Percentiles rank a stretch among this genome's conserved stretches.
Evolutionary conservation across 2,113 vertebrate genomes (phyloP).

Genomic region (Eidolon helvum): DNA sequence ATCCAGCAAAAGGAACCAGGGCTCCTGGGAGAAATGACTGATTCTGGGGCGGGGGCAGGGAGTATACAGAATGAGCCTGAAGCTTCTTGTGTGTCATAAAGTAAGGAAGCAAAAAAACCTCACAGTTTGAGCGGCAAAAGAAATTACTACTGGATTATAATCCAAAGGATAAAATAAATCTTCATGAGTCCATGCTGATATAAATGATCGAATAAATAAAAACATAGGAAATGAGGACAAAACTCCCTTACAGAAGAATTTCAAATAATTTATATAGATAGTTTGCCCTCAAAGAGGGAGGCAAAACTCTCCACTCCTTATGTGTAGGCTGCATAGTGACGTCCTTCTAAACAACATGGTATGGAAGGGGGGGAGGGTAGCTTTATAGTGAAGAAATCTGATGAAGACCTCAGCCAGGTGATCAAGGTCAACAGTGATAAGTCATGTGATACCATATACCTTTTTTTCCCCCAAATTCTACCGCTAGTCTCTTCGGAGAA

Average conservation of each 20-base stretch:
- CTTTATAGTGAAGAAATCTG: neutral
- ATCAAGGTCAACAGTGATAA: fast-evolving
- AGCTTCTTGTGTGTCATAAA: neutral
- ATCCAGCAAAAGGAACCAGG: neutral
- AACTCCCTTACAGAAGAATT: neutral
- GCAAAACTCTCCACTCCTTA: fast-evolving
- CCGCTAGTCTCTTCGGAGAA: neutral
- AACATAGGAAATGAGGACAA: too few species aligned
- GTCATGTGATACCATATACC: fast-evolving
- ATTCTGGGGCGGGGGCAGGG: neutral
- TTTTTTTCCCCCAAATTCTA: neutral
- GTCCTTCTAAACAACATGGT: fast-evolving
- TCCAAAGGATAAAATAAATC: neutral
- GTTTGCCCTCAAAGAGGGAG: too few species aligned
- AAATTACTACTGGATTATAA: neutral
- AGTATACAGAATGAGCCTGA: neutral
- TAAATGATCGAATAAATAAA: neutral
- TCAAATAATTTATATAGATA: neutral
- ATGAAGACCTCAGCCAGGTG: neutral
- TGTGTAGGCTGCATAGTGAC: fast-evolving
- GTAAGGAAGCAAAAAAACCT: neutral
- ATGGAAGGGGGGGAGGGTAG: neutral
- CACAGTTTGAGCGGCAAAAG: neutral
- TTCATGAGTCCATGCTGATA: neutral
- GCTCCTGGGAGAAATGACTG: neutral